Evolutionary conservation across 2,113 vertebrate species (phyloP).

Genomic region (Tenebrosternarchus preto): DNA sequence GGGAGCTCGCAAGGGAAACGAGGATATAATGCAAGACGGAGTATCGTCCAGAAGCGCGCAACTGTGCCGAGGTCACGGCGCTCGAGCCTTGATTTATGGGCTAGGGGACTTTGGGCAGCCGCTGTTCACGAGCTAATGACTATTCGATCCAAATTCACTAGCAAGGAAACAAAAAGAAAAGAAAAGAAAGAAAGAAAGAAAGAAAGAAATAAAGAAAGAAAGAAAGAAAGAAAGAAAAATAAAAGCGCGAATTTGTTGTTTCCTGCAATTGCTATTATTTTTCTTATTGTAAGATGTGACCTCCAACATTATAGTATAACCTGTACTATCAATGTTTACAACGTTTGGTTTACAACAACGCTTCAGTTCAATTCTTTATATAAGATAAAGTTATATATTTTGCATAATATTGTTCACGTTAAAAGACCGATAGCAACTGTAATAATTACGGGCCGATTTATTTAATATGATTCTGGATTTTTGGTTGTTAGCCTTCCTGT

Average conservation of each 20-base stretch:
- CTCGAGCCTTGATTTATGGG: conserved; percentile 76
- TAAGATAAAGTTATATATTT: no score
- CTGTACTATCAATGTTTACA: no score
- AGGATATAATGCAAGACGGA: conserved; percentile 75
- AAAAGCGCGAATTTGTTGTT: background rate
- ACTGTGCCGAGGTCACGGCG: conserved; percentile 76
- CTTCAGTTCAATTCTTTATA: no score
- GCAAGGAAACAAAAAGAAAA: conserved; percentile 40
- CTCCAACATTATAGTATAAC: background rate
- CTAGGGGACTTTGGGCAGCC: conserved; percentile 74
- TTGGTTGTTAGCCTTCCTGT: no score
- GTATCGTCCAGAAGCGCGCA: conserved; percentile 66
- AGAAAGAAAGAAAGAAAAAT: no score
- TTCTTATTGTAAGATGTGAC: conserved; percentile 49
- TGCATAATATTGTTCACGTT: no score
- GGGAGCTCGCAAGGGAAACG: conserved; percentile 70
- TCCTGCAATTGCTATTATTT: conserved; percentile 54
- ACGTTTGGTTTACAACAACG: no score
- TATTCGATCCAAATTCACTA: conserved; percentile 71
- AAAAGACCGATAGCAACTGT: no score
- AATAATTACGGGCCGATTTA: no score
- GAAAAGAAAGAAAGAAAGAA: background rate
- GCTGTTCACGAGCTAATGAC: conserved; percentile 76
- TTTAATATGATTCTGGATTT: no score
- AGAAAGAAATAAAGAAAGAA: background rate